These are phyloP conservation scores for Enteromius trimaculatus DNA, from an alignment of 2,797 vertebrate species.

Conservation along the genomic window DNA sequence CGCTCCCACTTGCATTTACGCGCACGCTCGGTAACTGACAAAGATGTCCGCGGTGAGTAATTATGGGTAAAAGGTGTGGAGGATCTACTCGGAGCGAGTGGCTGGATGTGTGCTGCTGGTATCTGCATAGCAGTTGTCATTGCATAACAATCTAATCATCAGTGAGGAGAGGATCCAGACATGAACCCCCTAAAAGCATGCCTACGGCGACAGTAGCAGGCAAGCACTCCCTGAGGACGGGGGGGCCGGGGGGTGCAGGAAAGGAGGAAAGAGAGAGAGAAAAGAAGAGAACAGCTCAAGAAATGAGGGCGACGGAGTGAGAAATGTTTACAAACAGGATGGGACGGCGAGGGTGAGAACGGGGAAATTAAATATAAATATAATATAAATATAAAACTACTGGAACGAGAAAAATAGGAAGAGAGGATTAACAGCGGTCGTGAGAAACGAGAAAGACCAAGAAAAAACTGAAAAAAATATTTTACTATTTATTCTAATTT, in stretches of 20 bases:
- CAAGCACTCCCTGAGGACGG: conserved; percentile 61
- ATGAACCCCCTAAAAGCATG: conserved; percentile 65
- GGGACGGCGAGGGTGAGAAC: neutral
- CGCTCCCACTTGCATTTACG: neutral
- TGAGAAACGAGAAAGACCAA: neutral
- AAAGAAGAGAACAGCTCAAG: conserved; percentile 49
- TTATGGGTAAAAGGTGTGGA: conserved; percentile 37
- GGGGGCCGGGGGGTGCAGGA: conserved; percentile 25
- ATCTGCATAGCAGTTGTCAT: conserved; percentile 66
- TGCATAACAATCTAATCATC: conserved; percentile 67
- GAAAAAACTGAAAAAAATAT: neutral
- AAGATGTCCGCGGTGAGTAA: conserved; percentile 42
- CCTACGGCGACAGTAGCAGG: conserved; percentile 64
- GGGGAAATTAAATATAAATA: conserved; percentile 4
- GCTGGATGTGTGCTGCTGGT: conserved; percentile 58
- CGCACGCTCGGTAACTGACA: neutral
- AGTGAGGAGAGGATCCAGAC: conserved; percentile 63
- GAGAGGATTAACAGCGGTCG: neutral
- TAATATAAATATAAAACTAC: neutral
- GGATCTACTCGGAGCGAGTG: conserved; percentile 41
- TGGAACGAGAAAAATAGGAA: neutral
- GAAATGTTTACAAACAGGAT: conserved; percentile 45
- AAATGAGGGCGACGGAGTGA: conserved; percentile 37
- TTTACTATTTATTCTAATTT: neutral
- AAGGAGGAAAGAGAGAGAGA: conserved; percentile 45